A percentile compares a stretch with the other conserved stretches of the same genome.
These are phyloP conservation scores for Darwinula stevensoni DNA, from an alignment of 2,888 invertebrate species.

Conservation along the genomic window DNA sequence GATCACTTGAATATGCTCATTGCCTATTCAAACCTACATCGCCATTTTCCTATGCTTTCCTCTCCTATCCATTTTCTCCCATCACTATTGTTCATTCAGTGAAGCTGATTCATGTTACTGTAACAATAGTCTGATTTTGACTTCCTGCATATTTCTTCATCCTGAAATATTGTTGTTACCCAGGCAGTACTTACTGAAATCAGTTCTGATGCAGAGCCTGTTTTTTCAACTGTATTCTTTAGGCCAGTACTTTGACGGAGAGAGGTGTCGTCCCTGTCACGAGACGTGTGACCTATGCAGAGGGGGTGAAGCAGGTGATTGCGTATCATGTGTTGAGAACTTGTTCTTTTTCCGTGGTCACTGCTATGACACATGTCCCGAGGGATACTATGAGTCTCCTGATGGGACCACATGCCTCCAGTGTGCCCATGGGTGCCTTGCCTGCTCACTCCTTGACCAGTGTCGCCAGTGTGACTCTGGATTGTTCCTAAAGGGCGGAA, in stretches of 20 bases:
- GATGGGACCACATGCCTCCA: conserved; percentile 39
- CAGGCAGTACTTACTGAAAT: too few species aligned
- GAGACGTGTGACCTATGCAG: conserved; percentile 44
- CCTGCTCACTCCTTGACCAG: conserved; percentile 29
- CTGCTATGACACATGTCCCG: conserved; percentile 17
- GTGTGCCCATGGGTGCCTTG: conserved; percentile 18
- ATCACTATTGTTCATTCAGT: too few species aligned
- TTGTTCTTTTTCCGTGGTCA: conserved; percentile 12
- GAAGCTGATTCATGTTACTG: too few species aligned
- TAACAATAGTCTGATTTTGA: too few species aligned
- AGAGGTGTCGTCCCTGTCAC: conserved; percentile 36
- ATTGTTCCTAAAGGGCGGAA: conserved; percentile 46
- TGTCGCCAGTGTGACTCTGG: conserved; percentile 48
- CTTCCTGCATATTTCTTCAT: too few species aligned
- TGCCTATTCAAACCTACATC: too few species aligned
- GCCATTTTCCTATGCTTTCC: too few species aligned
- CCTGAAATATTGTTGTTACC: too few species aligned
- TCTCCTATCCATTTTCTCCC: too few species aligned
- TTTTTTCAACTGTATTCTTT: conserved; percentile 7
- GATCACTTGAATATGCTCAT: too few species aligned
- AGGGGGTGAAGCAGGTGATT: conserved; percentile 24
- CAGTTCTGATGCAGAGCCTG: too few species aligned
- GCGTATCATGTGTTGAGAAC: conserved; percentile 36
- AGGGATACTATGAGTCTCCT: conserved; percentile 42
- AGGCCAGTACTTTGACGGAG: background rate